Evolutionary conservation across 1,140 invertebrate genomes (phyloP).

Genomic region (Panagrolaimus sp.): DNA sequence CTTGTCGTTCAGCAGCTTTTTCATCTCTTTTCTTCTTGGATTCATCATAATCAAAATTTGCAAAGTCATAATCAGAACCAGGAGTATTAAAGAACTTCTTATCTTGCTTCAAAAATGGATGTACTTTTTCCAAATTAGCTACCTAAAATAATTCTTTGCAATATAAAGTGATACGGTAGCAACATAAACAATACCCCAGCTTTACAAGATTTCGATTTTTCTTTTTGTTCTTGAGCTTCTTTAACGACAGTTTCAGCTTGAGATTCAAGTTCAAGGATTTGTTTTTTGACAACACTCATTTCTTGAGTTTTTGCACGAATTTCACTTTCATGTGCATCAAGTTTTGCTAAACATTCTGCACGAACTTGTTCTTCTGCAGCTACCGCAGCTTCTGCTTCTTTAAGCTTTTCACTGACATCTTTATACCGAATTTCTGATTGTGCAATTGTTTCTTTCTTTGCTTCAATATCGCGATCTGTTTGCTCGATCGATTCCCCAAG

Average conservation of each 20-base stretch:
- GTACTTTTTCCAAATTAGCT: conserved; percentile 26
- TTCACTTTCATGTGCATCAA: conserved; percentile 19
- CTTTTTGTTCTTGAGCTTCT: not conserved
- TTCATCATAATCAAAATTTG: conserved; percentile 23
- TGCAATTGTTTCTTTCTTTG: not conserved
- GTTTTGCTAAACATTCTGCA: conserved; percentile 9
- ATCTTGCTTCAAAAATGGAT: conserved; percentile 44
- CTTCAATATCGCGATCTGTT: not conserved
- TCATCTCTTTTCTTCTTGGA: conserved; percentile 23
- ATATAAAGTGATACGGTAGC: not conserved
- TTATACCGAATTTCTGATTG: not conserved
- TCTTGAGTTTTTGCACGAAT: conserved; percentile 16
- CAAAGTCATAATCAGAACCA: conserved; percentile 44
- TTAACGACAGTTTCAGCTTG: conserved; percentile 1
- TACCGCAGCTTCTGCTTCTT: not conserved
- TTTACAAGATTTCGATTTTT: conserved; percentile 12
- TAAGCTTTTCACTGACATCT: not conserved
- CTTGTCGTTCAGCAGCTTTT: conserved; percentile 26
- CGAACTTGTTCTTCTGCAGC: conserved; percentile 1
- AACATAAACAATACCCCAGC: not conserved
- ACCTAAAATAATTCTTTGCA: not conserved
- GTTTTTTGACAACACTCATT: conserved; percentile 16
- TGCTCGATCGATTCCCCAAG: not conserved
- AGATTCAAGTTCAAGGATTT: conserved; percentile 7
- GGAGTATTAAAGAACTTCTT: conserved; percentile 38